Base-by-base conservation (phyloP, 1,140 invertebrate species). In the Phortica variegata region DNA sequence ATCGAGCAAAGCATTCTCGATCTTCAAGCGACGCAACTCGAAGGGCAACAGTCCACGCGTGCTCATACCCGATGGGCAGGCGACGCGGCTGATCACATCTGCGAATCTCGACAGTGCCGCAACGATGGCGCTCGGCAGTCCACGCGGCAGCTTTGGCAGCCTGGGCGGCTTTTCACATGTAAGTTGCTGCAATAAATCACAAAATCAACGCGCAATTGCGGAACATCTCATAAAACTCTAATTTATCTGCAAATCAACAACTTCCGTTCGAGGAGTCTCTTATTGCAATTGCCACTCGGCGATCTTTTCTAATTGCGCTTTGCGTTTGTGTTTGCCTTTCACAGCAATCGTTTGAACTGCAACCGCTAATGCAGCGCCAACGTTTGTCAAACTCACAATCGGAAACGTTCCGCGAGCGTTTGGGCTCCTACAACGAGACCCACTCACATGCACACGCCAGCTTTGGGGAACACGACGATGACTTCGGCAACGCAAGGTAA, bases 321-420 rank as follows among this genome's bases (percentile, higher is more conserved):
- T 57, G 39, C 59, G 48, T 29, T 59, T 44, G 3, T 15, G 47
- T 43, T 26, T 20, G 20, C 23, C 32, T 36, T 51, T 41, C 21
- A 29, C 44, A 74, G 69, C 62, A 73, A 63, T 60, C 72, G 34
- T 73, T 75, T 60, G 72, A 75, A 56, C 51, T 75, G 59, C 70
- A 73, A 43, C 62, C 70, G 55, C 58, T 73, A 56, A 62, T 73
- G 60, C 51, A 50, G 41, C 58, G 62, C 36, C 70, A 73, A 47
- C 61, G 70, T 42, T 65, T 60, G n/a, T 60, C 65, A 33, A 65
- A 72, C 52, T 65, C 65, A 40, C 69, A 73, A n/a, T 65, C 69
- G 44, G 71, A 73, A 42, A 47, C 61, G 43, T 74, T 69, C 54
- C 71, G 72, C 44, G 72, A 73, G 52, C 62, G 72, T 21, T 56